phyloP scores from a whole-genome alignment of 2,888 invertebrate species.

The Trissolcus japonicus region DNA sequence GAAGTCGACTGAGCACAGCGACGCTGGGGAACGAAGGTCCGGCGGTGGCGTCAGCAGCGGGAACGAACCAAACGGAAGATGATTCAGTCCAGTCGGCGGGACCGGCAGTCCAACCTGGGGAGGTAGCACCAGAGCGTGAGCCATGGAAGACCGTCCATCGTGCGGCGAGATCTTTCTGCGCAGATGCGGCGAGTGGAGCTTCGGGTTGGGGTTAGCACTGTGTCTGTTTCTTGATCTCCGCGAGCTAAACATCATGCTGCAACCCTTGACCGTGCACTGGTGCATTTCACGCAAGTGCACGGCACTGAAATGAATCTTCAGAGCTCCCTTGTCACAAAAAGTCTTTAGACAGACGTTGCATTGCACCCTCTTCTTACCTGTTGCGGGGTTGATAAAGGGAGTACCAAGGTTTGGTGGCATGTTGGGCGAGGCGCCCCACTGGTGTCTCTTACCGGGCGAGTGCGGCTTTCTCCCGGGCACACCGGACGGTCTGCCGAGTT shows the following conservation, averaged over 20 bases:
- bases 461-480: conserved; percentile 81
- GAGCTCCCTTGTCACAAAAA: conserved; percentile 99
- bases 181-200: conserved; percentile 96
- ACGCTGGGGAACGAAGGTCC: conserved; percentile 79
- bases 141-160: conserved; percentile 92
- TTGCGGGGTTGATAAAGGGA: conserved; percentile 93
- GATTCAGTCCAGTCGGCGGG: conserved; percentile 81
- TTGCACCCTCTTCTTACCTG: conserved; percentile 97
- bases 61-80: conserved; percentile 82
- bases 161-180: conserved; percentile 95
- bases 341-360: conserved; percentile 99
- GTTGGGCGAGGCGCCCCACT: conserved; percentile 81
- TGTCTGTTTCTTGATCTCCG: conserved; percentile 96
- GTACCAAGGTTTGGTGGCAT: conserved; percentile 90
- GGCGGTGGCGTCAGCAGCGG: conserved; percentile 85
- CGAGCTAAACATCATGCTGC: conserved; percentile 99
- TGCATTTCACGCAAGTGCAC: conserved; percentile 99
- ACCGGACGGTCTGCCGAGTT: conserved; percentile 76
- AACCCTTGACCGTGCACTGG: conserved; percentile 98
- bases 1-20: conserved; percentile 79
- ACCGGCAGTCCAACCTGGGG: conserved; percentile 83
- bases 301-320: conserved; percentile 99
- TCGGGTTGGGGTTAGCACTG: conserved; percentile 98
- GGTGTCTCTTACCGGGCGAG: conserved; percentile 86
- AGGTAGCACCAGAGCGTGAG: conserved; percentile 87